Evolutionary conservation across 1,140 invertebrate genomes (phyloP).

Genomic region (Archivesica marissinica): DNA sequence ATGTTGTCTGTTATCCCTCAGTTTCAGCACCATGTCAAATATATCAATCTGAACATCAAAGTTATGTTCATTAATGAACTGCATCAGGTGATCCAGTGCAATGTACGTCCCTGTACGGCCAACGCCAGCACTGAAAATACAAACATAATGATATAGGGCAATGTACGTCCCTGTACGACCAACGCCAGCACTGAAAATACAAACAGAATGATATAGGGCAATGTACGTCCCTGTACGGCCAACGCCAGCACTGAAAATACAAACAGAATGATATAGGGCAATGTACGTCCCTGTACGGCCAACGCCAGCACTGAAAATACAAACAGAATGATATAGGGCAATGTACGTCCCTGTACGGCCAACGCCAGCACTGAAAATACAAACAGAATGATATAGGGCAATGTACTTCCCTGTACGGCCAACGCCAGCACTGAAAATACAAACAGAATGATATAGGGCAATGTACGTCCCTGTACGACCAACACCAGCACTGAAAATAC

Average conservation of each 20-base stretch:
- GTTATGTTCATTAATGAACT: slow-evolving; percentile 87
- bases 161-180: slow-evolving; percentile 91
- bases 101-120: slow-evolving; percentile 91
- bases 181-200: slow-evolving; percentile 79
- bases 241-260: slow-evolving; percentile 79
- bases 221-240: slow-evolving; percentile 91
- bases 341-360: slow-evolving; percentile 91
- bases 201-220: slow-evolving; percentile 92
- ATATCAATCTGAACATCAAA: slow-evolving; percentile 98
- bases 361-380: slow-evolving; percentile 79
- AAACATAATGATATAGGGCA: slow-evolving; percentile 92
- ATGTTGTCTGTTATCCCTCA: slow-evolving; percentile 92
- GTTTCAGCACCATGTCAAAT: slow-evolving; percentile 97
- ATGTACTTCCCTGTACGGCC: too few relatives aligned
- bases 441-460: too few relatives aligned
- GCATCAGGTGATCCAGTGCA: slow-evolving; percentile 98
- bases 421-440: too few relatives aligned
- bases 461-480: too few relatives aligned
- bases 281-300: slow-evolving; percentile 91
- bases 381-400: too few relatives aligned
- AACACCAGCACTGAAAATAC: too few relatives aligned
- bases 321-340: slow-evolving; percentile 92
- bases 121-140: slow-evolving; percentile 79
- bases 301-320: slow-evolving; percentile 79
- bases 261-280: slow-evolving; percentile 92